These are phyloP conservation scores for Sitodiplosis mosellana DNA, from an alignment of 1,140 invertebrate species.

Conservation along the genomic window DNA sequence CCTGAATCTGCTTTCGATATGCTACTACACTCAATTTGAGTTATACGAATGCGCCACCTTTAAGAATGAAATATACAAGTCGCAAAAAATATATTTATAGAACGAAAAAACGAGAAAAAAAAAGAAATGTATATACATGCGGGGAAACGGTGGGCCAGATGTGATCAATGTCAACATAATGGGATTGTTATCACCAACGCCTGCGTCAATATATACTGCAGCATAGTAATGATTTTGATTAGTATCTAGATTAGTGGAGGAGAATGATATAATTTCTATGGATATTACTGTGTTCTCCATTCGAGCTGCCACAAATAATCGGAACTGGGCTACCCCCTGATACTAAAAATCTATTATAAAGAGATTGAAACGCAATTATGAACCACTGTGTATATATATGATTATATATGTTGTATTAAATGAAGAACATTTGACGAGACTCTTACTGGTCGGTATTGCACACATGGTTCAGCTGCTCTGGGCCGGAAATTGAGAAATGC, in stretches of 20 bases:
- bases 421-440: no score
- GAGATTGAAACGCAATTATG: no score
- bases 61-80: no score
- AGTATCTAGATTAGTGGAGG: neutral
- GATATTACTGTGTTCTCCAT: conserved; percentile 66
- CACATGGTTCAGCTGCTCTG: conserved; percentile 51
- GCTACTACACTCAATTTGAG: conserved; percentile 58
- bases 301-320: conserved; percentile 60
- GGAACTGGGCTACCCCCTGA: conserved; percentile 63
- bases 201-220: conserved; percentile 68
- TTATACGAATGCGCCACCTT: conserved; percentile 65
- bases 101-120: no score
- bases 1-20: conserved; percentile 57
- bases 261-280: neutral
- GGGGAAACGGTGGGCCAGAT: conserved; percentile 47
- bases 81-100: no score
- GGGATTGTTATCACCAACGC: conserved; percentile 48
- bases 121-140: no score
- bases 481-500: conserved; percentile 48
- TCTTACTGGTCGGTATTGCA: conserved; percentile 74
- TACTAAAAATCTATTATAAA: conserved; percentile 63
- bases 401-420: no score
- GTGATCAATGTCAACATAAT: conserved; percentile 62
- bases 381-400: no score
- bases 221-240: no score